Evolutionary conservation across 2,888 invertebrate species (phyloP).

Genomic region (Metellina segmentata): DNA sequence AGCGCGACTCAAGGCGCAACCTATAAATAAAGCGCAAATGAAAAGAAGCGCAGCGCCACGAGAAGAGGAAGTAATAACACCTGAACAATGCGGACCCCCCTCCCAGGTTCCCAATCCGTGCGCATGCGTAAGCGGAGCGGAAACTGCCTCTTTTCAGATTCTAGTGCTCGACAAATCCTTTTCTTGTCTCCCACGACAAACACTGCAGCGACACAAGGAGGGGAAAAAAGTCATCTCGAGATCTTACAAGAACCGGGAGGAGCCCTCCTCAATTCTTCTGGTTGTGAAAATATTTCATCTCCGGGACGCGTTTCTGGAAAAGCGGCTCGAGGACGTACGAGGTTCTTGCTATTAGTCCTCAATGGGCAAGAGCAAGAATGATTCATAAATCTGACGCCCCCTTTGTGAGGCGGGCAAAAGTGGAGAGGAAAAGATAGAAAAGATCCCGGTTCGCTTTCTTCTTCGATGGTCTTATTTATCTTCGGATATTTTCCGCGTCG

Average conservation of each 20-base stretch:
- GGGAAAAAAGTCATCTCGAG: conserved; percentile 59
- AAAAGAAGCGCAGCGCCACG: conserved; percentile 3
- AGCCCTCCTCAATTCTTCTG: conserved; percentile 9
- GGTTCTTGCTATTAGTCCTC: conserved; percentile 59
- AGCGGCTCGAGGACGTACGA: conserved; percentile 43
- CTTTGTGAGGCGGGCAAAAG: conserved; percentile 44
- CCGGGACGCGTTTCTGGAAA: conserved; percentile 25
- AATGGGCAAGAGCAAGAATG: conserved; percentile 65
- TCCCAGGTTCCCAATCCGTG: background rate
- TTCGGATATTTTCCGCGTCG: conserved; percentile 65
- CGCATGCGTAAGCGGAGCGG: conserved; percentile 43
- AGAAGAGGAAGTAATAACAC: conserved; percentile 51
- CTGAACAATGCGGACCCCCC: conserved; percentile 19
- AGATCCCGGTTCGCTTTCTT: conserved; percentile 50
- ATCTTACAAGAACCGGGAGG: conserved; percentile 54
- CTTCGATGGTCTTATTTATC: conserved; percentile 56
- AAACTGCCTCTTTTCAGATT: conserved; percentile 53
- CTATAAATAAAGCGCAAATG: conserved; percentile 49
- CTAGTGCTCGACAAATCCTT: conserved; percentile 65
- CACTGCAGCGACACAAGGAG: conserved; percentile 37
- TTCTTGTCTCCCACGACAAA: conserved; percentile 65
- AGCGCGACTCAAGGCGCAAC: conserved; percentile 45
- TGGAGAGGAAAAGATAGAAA: conserved; percentile 53
- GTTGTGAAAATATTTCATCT: conserved; percentile 65
- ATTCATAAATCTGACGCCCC: conserved; percentile 71